Conservation (phyloP, 2,797 vertebrate species). For the Thamnophis elegans region DNA sequence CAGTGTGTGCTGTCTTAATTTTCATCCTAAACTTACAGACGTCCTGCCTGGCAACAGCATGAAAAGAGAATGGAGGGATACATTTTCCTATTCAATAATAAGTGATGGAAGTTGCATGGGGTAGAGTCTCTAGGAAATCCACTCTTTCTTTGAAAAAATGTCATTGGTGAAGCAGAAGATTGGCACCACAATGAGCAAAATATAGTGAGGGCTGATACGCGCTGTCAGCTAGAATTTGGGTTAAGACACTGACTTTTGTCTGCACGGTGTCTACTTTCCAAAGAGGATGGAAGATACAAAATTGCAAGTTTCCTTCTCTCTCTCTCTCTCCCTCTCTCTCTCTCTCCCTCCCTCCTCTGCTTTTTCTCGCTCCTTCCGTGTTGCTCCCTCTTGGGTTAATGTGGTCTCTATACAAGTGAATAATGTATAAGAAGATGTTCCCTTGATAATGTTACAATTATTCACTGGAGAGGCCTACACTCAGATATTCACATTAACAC, state of each 20-base stretch:
- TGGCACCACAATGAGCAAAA: conserved; percentile 98
- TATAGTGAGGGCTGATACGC: conserved; percentile 98
- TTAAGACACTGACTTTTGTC: conserved; percentile 99
- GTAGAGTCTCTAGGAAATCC: conserved; percentile 99
- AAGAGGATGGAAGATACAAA: conserved; percentile 92
- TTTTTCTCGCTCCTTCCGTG: not conserved
- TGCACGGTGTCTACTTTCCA: conserved; percentile 88
- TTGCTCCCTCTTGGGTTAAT: conserved; percentile 72
- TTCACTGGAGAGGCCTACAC: conserved; percentile 80
- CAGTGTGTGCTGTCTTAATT: conserved; percentile 86
- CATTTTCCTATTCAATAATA: conserved; percentile 86
- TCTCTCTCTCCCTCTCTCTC: conserved; percentile 26
- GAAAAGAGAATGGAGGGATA: conserved; percentile 83
- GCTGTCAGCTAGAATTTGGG: conserved; percentile 99
- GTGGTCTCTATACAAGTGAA: conserved; percentile 81
- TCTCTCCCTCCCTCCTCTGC: not conserved
- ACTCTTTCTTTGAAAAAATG: conserved; percentile 99
- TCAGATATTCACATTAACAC: conserved; percentile 78
- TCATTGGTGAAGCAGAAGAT: conserved; percentile 98
- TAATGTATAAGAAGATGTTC: conserved; percentile 81
- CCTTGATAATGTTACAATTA: conserved; percentile 87
- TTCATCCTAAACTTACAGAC: conserved; percentile 76
- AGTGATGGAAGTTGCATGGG: conserved; percentile 96
- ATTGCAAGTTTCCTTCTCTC: conserved; percentile 82
- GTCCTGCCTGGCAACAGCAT: conserved; percentile 78